Conservation (phyloP, 2,888 invertebrate genomes). For the Agriopis aurantiaria region DNA sequence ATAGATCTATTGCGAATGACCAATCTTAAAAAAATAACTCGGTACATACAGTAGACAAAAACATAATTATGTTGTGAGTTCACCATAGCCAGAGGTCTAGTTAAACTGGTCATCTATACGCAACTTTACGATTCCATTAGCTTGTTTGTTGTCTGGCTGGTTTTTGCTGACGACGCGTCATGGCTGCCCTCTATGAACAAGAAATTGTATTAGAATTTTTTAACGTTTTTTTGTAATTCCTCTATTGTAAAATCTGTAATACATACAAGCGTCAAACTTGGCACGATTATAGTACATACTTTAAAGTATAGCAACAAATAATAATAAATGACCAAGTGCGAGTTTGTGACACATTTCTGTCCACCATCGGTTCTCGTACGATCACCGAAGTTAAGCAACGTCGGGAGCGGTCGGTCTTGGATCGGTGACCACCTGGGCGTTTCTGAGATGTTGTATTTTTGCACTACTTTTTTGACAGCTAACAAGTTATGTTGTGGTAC, state of each 20-base stretch:
- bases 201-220: not conserved
- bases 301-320: too few species aligned
- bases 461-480: too few species aligned
- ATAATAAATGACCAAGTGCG: too few species aligned
- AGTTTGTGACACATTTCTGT: too few species aligned
- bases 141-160: constrained; percentile 73
- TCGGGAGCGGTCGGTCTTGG: constrained; percentile 83
- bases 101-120: constrained; percentile 57
- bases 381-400: constrained; percentile 80
- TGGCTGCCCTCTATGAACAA: constrained; percentile 38
- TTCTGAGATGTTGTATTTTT: too few species aligned
- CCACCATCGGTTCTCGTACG: constrained; percentile 73
- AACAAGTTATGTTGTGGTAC: too few species aligned
- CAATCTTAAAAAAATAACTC: too few species aligned
- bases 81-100: constrained; percentile 46
- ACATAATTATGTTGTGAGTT: not conserved
- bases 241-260: too few species aligned
- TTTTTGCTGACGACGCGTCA: constrained; percentile 68
- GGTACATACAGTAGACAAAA: not conserved
- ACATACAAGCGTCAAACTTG: too few species aligned
- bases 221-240: too few species aligned
- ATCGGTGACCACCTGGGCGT: constrained; percentile 79
- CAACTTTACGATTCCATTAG: constrained; percentile 74
- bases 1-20: too few species aligned
- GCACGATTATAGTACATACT: too few species aligned